Evolutionary conservation across 2,113 vertebrate genomes (phyloP).

Genomic region (Egretta garzetta): DNA sequence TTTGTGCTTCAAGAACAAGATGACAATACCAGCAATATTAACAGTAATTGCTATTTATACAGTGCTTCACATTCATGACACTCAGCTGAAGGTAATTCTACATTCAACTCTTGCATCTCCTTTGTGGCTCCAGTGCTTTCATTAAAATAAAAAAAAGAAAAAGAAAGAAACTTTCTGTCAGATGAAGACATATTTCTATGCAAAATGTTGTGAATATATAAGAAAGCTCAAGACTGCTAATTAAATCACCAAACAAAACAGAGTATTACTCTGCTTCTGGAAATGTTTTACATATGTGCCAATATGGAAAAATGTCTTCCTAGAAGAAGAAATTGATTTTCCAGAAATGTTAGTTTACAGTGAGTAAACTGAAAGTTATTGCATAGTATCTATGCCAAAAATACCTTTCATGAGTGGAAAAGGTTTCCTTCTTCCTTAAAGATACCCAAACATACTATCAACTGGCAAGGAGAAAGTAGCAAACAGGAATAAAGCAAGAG

Average conservation of each 20-base stretch:
- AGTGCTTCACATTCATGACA: not conserved
- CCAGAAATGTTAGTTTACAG: not conserved
- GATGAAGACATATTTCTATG: not conserved
- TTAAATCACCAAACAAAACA: not conserved
- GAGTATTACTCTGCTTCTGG: not conserved
- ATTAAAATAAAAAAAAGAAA: not conserved
- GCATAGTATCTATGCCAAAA: not conserved
- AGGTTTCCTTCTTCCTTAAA: not conserved
- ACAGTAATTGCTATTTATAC: not conserved
- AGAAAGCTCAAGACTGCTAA: not conserved
- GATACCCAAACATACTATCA: not conserved
- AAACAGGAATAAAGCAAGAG: not conserved
- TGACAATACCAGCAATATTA: not conserved
- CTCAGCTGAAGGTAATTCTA: not conserved
- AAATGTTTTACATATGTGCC: not conserved
- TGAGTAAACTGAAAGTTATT: not conserved
- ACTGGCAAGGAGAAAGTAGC: not conserved
- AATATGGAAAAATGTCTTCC: not conserved
- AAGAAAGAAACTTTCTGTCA: not conserved
- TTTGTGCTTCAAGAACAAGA: not conserved
- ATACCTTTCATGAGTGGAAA: not conserved
- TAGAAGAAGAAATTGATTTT: not conserved
- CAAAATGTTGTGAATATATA: not conserved
- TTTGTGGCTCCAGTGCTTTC: not conserved
- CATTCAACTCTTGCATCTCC: not conserved